Base-by-base conservation (phyloP, 2,113 vertebrate genomes). In the Lagopus muta region DNA sequence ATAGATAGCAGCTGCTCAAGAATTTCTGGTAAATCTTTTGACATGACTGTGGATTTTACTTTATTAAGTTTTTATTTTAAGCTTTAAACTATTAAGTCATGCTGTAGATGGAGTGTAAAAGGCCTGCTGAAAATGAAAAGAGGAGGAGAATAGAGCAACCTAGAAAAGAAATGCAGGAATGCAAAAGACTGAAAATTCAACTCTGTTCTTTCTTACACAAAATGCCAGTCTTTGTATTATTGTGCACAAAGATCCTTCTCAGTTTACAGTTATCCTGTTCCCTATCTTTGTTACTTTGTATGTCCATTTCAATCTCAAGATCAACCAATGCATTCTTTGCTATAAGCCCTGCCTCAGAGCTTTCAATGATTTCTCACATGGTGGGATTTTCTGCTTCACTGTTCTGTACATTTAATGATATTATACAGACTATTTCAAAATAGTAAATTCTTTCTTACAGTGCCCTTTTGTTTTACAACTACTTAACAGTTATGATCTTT, bases 191-290 rank as follows among this genome's bases (percentile, higher is more conserved):
- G 48, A 92, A 76, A 80, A 83, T 84, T 66, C 14, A 60, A 79
- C 34, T 87, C 38, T 10, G 20, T 89, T 92, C 81, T 90, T 90
- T 82, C 76, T 88, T 78, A 90, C 61, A 55, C 32, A 43, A 80
- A 85, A 60, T 77, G 25, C 22, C 7, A 3, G 66, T 19, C 86
- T 94, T 86, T 82, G 66, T 79, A 65, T 30, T 18, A 54, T 72
- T 82, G 72, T 38, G 25, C 30, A 83, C 69, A 74, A 94, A 95
- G 90, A 48, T 58, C 72, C 69, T 50, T 10, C 7, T 92, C 78
- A 34, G 45, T 84, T 93, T 65, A 70, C 54, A 91, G 42, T 58
- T 71, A 52, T 79, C 85, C 70, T 89, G 48, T 84, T 94, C 61
- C 8, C 14, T 40, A 40, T 52, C 77, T 92, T 70, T 92, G 60